Percentiles rank a stretch among this genome's conserved stretches.
Conservation (phyloP, 2,888 invertebrate species). For the Coenonympha arcania region DNA sequence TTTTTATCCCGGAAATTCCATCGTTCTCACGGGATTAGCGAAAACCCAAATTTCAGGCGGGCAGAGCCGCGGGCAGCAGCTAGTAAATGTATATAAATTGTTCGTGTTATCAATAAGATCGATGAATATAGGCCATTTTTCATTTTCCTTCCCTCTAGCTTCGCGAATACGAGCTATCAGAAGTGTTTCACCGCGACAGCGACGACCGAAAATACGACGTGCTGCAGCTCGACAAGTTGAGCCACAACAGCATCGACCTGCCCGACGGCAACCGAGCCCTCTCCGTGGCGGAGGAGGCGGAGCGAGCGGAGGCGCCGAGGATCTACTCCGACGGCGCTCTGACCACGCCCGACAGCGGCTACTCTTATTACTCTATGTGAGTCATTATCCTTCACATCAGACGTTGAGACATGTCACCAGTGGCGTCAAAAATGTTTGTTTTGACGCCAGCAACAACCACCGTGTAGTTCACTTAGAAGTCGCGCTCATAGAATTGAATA, state of each 20-base stretch:
- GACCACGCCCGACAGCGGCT: slow-evolving; percentile 62
- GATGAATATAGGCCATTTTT: too few relatives aligned
- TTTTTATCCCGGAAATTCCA: too few relatives aligned
- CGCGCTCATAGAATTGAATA: too few relatives aligned
- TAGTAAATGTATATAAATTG: too few relatives aligned
- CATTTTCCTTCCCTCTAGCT: slow-evolving; percentile 66
- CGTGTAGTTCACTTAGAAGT: too few relatives aligned
- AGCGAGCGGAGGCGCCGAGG: slow-evolving; percentile 79
- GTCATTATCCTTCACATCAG: slow-evolving; percentile 34
- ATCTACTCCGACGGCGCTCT: slow-evolving; percentile 67
- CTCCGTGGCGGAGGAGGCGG: slow-evolving; percentile 85
- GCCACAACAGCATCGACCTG: slow-evolving; percentile 74
- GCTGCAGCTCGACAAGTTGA: slow-evolving; percentile 75
- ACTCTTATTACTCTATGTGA: slow-evolving; percentile 67
- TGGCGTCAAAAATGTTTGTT: too few relatives aligned
- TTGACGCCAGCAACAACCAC: too few relatives aligned
- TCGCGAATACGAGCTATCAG: slow-evolving; percentile 89
- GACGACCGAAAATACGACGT: slow-evolving; percentile 85
- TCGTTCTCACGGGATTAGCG: too few relatives aligned
- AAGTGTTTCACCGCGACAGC: slow-evolving; percentile 87
- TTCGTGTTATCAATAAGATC: too few relatives aligned
- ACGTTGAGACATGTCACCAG: too few relatives aligned
- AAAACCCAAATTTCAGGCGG: too few relatives aligned
- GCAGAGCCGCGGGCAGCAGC: too few relatives aligned
- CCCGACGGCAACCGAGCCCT: slow-evolving; percentile 81